Evolutionary conservation across 2,797 vertebrate species (phyloP), one percentile per base, ranked within the genome.

Genomic region (Esox masquinongy): DNA sequence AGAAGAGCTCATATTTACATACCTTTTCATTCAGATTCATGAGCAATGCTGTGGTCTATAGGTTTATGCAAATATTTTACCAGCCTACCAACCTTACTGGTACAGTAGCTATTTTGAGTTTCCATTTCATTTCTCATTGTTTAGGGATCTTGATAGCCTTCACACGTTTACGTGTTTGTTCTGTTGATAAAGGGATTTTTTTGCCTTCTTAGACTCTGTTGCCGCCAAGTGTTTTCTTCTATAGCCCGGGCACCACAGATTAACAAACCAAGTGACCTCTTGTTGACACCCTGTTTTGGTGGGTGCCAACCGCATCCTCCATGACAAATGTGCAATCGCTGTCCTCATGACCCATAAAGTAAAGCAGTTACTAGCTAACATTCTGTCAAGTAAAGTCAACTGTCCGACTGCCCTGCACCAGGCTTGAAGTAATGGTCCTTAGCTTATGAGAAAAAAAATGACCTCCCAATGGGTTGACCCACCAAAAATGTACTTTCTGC

Each of bases 301-400:
- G 24, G 26, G 4, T 15, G 61, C 26, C 61, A 24, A 64, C 61
- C 26, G 15, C 26, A 29, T 24, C 61, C 61, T 64, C 26, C 16
- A 64, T 16, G 61, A 64, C 29, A 64, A 64, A 64, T 64, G 61
- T 64, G 26, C 24, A 31, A 64, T 64, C 26, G 2, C 61, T 14
- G 26, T 29, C 26, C 61, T 6, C 24, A 63, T 63, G 59, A 63
- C 22, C 59, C 59, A 26, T 63, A 12, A 63, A 63, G 26, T 29
- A 64, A 14, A 64, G 26, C 61, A 64, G 26, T 31, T 64, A 64
- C 26, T 64, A 64, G 26, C 61, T 64, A 64, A 64, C 61, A 5
- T 31, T 15, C 61, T 64, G 59, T 63, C 59, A 64, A 31, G 5
- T 26, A 5, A 64, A 3, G 61, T 14, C 26, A 14, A 64, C 24